A percentile compares a stretch with the other conserved stretches of the same genome.
Evolutionary conservation across 2,113 vertebrate genomes (phyloP).

Genomic region (Sceloporus tristichus): DNA sequence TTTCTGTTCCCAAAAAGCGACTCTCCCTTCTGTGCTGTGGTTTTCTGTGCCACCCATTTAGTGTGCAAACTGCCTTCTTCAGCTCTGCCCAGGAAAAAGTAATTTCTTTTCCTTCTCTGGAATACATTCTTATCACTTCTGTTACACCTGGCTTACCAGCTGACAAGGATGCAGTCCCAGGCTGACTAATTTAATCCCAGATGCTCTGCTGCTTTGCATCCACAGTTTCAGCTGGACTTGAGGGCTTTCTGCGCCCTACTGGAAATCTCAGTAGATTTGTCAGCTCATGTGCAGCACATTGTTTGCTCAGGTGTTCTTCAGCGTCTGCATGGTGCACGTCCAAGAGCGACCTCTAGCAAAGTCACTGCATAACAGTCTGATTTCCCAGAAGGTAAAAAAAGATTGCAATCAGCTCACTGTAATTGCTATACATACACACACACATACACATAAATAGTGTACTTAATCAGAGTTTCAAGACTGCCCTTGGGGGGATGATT

Average conservation of each 20-base stretch:
- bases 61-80: conserved; percentile 47
- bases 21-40: too few relatives aligned
- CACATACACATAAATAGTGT: background rate
- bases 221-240: conserved; percentile 18
- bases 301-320: background rate
- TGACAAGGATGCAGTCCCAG: conserved; percentile 13
- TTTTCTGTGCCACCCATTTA: too few relatives aligned
- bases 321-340: too few relatives aligned
- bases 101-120: conserved; percentile 49
- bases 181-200: conserved; percentile 41
- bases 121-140: conserved; percentile 62
- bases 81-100: conserved; percentile 26
- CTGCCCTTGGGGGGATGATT: too few relatives aligned
- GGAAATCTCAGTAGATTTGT: conserved; percentile 30
- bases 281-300: too few relatives aligned
- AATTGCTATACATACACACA: too few relatives aligned
- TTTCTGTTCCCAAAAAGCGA: too few relatives aligned
- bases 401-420: background rate
- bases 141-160: conserved; percentile 54
- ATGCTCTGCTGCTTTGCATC: conserved; percentile 8
- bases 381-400: background rate
- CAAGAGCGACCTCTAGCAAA: background rate
- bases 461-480: background rate
- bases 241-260: conserved; percentile 5
- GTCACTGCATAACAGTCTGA: background rate